Percentiles rank a stretch among this genome's conserved stretches.
Conservation (phyloP, 1,140 invertebrate species). For the Mactra quadrangularis region DNA sequence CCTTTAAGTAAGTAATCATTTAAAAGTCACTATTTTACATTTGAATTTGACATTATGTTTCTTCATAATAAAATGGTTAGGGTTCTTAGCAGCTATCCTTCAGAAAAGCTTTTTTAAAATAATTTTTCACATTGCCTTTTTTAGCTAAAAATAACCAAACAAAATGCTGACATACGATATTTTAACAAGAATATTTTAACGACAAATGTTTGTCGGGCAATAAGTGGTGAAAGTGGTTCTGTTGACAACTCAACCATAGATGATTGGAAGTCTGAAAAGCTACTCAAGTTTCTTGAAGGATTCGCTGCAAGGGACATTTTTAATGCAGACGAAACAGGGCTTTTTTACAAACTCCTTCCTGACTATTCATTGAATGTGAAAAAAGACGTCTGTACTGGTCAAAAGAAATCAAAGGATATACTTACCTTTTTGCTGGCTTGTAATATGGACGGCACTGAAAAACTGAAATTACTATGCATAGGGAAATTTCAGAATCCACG, state of each 20-base stretch:
- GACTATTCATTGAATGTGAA: constrained; percentile 16
- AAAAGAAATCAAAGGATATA: constrained; percentile 83
- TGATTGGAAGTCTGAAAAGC: neutral
- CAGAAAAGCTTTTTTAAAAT: neutral
- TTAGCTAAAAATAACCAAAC: neutral
- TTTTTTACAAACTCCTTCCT: constrained; percentile 10
- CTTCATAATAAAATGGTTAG: neutral
- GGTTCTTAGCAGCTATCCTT: neutral
- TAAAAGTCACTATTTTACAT: too few species aligned
- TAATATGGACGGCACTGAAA: constrained; percentile 83
- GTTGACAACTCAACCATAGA: neutral
- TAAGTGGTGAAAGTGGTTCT: neutral
- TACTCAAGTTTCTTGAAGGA: neutral
- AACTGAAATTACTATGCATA: constrained; percentile 83
- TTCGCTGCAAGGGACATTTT: constrained; percentile 28
- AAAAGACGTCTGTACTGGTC: constrained; percentile 28
- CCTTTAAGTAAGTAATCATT: neutral
- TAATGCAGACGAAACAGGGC: constrained; percentile 22
- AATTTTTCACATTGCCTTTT: neutral
- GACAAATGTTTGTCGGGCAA: neutral
- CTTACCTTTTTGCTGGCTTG: constrained; percentile 82
- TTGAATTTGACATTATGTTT: neutral
- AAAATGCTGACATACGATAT: neutral
- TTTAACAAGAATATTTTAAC: constrained; percentile 14
- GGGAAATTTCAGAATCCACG: constrained; percentile 84